Evolutionary conservation across 2,797 vertebrate species (phyloP).

Genomic region (Amphiprion clarkii): DNA sequence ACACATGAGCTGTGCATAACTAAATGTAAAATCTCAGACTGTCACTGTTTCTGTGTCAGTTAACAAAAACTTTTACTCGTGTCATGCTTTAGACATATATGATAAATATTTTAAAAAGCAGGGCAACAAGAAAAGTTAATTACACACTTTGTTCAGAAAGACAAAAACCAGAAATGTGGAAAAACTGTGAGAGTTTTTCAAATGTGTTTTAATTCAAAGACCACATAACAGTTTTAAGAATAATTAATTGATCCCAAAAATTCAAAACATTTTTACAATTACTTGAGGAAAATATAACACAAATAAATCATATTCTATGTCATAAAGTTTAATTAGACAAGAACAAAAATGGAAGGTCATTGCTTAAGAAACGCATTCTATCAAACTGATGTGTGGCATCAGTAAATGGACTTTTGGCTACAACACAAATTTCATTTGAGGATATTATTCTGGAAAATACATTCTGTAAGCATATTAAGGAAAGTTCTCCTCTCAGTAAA

Average conservation of each 20-base stretch:
- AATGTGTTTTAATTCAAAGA: conserved; percentile 52
- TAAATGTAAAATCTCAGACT: not conserved
- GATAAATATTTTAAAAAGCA: conserved; percentile 1
- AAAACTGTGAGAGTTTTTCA: conserved; percentile 26
- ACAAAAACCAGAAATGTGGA: conserved; percentile 6
- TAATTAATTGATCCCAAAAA: conserved; percentile 14
- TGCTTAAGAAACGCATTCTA: not conserved
- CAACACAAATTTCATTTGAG: conserved; percentile 8
- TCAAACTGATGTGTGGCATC: not conserved
- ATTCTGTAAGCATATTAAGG: not conserved
- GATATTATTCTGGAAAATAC: not conserved
- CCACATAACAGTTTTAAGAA: conserved; percentile 39
- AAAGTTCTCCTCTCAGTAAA: not conserved
- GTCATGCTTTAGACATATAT: not conserved
- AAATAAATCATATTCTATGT: conserved; percentile 32
- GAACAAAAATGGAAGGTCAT: not conserved
- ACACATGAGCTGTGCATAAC: not conserved
- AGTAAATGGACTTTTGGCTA: conserved; percentile 13
- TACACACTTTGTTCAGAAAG: conserved; percentile 28
- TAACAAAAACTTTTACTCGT: not conserved
- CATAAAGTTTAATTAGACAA: conserved; percentile 10
- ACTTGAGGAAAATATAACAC: conserved; percentile 53
- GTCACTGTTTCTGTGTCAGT: not conserved
- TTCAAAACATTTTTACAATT: conserved; percentile 33
- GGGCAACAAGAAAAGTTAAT: conserved; percentile 14